Conservation (phyloP, 2,797 vertebrate genomes). For the Manis crassicaudata region DNA sequence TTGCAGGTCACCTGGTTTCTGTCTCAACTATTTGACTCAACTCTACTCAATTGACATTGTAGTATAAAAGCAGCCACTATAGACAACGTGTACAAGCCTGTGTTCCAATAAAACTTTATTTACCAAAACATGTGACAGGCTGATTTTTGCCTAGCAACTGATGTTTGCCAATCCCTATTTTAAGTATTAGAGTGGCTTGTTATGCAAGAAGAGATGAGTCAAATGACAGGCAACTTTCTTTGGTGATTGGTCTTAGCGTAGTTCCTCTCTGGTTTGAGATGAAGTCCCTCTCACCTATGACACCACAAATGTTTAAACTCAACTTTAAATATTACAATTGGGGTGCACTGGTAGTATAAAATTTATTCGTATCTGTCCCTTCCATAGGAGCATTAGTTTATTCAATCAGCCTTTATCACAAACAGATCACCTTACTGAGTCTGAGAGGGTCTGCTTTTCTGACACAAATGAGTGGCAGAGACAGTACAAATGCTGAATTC, state of each 20-base stretch:
- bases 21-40: not conserved
- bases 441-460: not conserved
- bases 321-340: not conserved
- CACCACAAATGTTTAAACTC: not conserved
- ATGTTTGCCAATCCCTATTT: not conserved
- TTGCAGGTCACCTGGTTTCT: not conserved
- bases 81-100: not conserved
- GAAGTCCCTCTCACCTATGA: not conserved
- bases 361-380: not conserved
- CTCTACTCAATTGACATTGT: not conserved
- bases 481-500: not conserved
- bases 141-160: not conserved
- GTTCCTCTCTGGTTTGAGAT: not conserved
- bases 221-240: not conserved
- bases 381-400: not conserved
- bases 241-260: not conserved
- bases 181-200: not conserved
- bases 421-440: not conserved
- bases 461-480: not conserved
- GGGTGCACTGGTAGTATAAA: not conserved
- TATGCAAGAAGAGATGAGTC: not conserved
- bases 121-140: not conserved
- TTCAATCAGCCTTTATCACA: not conserved
- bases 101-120: slow-evolving; percentile 17
- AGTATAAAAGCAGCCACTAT: not conserved